Base-by-base conservation (phyloP, 2,797 vertebrate genomes). In the Rhabdophis nuchalis region DNA sequence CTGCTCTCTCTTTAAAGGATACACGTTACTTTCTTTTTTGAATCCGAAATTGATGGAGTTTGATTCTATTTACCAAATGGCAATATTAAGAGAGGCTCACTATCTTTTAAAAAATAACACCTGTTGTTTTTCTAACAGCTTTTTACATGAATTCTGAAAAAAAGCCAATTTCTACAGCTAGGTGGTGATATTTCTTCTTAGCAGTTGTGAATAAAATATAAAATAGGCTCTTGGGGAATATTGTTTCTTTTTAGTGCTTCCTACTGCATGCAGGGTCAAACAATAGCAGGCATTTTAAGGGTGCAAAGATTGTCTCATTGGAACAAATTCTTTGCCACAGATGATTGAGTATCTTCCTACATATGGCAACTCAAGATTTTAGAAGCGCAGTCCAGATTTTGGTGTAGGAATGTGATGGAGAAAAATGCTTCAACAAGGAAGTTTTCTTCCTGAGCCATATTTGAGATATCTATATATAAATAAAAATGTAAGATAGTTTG, bases 131-230 rank as follows among this genome's bases (percentile, higher is more conserved):
- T 96, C 95, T 96, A 96, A 97, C 97, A n/a, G n/a, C n/a, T n/a
- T n/a, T n/a, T n/a, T n/a, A n/a, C n/a, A 97, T 95, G 96, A 93
- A 94, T 95, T 93, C 94, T 96, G 97, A 94, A 93, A 94, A 96
- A 95, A 94, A 95, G 95, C 96, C 95, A 97, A 96, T 96, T 96
- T 96, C 94, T 97, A 95, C 97, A 97, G 96, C 97, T 97, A 97
- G 96, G 96, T 97, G 96, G 96, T 96, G 53, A 50, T 57, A 96
- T 94, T 97, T 97, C 97, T 97, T 97, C 95, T 94, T 10, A 0
- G 94, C 97, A 97, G 96, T 97, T 97, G 97, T 96, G 95, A 95
- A 7, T 97, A 96, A 96, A 97, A 90, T 96, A 97, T 93, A 97
- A 95, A 87, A 90, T 95, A 95, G 95, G 96, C 95, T 95, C 95